These are phyloP conservation scores for Drosophila asahinai DNA, from an alignment of 1,140 invertebrate genomes.

Conservation along the genomic window DNA sequence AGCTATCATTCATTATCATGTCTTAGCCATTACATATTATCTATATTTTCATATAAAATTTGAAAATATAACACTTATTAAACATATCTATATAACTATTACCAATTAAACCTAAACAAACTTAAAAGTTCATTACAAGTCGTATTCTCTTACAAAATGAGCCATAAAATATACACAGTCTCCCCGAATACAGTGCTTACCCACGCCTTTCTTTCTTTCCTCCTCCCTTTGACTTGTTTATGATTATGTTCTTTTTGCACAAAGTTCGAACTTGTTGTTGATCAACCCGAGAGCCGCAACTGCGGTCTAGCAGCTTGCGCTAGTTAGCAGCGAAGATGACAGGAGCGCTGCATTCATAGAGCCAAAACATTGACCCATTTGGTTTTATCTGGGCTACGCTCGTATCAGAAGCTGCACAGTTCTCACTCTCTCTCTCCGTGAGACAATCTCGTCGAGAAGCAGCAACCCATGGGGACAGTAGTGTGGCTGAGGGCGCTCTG, in stretches of 20 bases:
- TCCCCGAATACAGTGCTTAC: neutral
- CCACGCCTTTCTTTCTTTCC: constrained; percentile 2
- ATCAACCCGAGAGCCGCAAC: constrained; percentile 27
- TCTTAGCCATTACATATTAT: too few species aligned
- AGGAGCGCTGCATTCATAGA: constrained; percentile 43
- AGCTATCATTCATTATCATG: too few species aligned
- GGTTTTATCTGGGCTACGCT: constrained; percentile 46
- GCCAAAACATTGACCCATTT: constrained; percentile 68
- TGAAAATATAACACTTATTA: too few species aligned
- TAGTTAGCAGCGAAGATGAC: constrained; percentile 24
- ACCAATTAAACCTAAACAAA: neutral
- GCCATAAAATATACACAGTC: neutral
- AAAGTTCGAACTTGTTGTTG: constrained; percentile 64
- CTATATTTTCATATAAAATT: too few species aligned
- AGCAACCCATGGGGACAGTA: constrained; percentile 9
- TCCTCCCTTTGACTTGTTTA: neutral
- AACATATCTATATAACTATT: too few species aligned
- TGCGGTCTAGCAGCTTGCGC: constrained; percentile 35
- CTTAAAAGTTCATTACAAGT: neutral
- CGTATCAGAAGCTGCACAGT: constrained; percentile 28
- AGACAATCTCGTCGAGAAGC: constrained; percentile 1
- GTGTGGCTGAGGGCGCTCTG: constrained; percentile 45
- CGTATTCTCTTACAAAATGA: neutral
- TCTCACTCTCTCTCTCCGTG: constrained; percentile 3
- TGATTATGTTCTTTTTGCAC: constrained; percentile 22